Conservation (phyloP, 2,113 vertebrate species). For the Egretta garzetta region DNA sequence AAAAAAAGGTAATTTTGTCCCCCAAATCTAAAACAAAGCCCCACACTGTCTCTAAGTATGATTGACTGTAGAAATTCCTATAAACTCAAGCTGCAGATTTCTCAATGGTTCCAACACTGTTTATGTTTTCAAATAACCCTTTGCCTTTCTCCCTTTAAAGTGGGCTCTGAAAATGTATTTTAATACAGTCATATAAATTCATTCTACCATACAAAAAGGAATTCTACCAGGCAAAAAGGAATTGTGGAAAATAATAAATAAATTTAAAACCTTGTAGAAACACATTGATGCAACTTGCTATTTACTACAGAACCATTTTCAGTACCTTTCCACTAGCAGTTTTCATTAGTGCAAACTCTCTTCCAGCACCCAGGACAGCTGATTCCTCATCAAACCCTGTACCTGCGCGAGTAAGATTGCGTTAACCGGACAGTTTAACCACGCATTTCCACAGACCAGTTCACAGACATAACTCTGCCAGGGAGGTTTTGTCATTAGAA, state of each 20-base stretch:
- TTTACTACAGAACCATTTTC: background rate
- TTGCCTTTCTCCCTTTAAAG: background rate
- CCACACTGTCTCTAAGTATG: background rate
- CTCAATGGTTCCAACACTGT: background rate
- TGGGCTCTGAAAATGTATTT: background rate
- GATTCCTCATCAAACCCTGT: conserved; percentile 99
- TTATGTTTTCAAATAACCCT: background rate
- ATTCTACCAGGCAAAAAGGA: background rate
- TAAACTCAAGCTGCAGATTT: background rate
- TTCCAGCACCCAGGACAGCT: conserved; percentile 93
- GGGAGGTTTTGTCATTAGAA: background rate
- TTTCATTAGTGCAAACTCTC: conserved; percentile 99
- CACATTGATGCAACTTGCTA: background rate
- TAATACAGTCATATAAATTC: background rate
- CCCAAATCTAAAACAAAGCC: background rate
- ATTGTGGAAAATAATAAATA: background rate
- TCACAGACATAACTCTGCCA: background rate
- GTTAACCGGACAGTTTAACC: background rate
- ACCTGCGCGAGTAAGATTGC: conserved; percentile 73
- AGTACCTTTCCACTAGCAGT: conserved; percentile 95
- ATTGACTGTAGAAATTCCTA: background rate
- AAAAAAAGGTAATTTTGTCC: background rate
- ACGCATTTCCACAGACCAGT: background rate
- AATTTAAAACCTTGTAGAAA: background rate
- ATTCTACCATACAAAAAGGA: background rate